Percentiles rank a stretch among this genome's conserved stretches.
These are phyloP conservation scores for Limnodromus scolopaceus DNA, from an alignment of 2,797 vertebrate genomes.

Conservation along the genomic window DNA sequence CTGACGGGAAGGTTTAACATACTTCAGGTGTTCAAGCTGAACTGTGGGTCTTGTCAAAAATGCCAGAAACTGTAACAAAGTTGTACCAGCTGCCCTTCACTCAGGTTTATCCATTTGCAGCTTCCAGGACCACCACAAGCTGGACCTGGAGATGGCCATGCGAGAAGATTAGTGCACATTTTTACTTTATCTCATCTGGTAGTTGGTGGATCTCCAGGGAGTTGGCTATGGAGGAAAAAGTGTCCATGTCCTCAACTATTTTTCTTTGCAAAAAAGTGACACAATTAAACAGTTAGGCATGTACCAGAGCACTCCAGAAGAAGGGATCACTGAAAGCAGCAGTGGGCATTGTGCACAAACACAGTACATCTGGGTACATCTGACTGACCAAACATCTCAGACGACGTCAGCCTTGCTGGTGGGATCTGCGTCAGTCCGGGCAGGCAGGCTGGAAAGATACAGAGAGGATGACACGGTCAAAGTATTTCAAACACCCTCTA, in stretches of 20 bases:
- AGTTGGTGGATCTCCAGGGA: not conserved
- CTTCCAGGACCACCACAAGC: not conserved
- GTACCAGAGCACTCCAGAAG: not conserved
- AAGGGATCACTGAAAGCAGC: not conserved
- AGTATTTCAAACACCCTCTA: not conserved
- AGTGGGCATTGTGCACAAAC: not conserved
- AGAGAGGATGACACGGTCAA: not conserved
- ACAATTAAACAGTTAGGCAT: not conserved
- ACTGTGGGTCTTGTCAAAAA: not conserved
- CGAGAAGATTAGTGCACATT: accelerated
- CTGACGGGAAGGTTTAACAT: not conserved
- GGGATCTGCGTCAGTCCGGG: not conserved
- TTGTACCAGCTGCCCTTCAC: not conserved
- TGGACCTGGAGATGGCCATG: not conserved
- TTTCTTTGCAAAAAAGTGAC: not conserved
- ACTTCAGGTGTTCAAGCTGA: not conserved
- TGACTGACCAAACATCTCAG: accelerated
- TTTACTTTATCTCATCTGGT: not conserved
- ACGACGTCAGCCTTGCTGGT: accelerated
- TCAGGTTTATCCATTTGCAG: not conserved
- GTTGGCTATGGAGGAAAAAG: not conserved
- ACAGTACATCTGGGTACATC: not conserved
- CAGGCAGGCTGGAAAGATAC: not conserved
- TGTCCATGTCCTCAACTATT: not conserved
- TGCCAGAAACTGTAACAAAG: not conserved